Conservation (phyloP, 2,888 invertebrate genomes). For the Oscheius sp. region DNA sequence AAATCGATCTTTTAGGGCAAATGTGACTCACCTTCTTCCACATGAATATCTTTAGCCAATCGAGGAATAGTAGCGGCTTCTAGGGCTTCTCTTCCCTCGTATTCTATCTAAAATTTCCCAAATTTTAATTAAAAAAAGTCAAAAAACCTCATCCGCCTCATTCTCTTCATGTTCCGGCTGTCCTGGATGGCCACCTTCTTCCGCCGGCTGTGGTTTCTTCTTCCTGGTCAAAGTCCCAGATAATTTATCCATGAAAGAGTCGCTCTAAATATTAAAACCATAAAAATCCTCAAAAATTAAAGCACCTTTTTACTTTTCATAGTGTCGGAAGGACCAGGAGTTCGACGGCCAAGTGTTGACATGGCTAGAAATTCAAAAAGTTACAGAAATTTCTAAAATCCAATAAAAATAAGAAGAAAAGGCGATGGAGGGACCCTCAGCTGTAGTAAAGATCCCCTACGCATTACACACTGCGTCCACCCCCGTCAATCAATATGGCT, state of each 20-base stretch:
- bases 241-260: conserved; percentile 66
- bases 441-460: neutral
- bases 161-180: conserved; percentile 47
- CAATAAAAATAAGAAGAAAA: neutral
- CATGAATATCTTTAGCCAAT: conserved; percentile 61
- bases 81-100: conserved; percentile 71
- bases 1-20: neutral
- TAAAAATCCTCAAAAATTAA: conserved; percentile 8
- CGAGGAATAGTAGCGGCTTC: conserved; percentile 67
- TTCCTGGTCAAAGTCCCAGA: conserved; percentile 65
- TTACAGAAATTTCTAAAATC: neutral
- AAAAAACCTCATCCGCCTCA: conserved; percentile 47
- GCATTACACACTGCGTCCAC: conserved; percentile 22
- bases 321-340: conserved; percentile 39
- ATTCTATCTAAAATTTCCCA: conserved; percentile 57
- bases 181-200: conserved; percentile 31
- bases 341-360: conserved; percentile 38
- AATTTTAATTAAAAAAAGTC: neutral
- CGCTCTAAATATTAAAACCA: conserved; percentile 36
- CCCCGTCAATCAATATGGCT: conserved; percentile 17
- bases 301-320: conserved; percentile 38
- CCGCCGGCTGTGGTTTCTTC: conserved; percentile 60
- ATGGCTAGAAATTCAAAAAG: conserved; percentile 24
- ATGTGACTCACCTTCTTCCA: conserved; percentile 80
- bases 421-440: neutral